Evolutionary conservation across 2,797 vertebrate species (phyloP).

Genomic region (Malurus splendens): DNA sequence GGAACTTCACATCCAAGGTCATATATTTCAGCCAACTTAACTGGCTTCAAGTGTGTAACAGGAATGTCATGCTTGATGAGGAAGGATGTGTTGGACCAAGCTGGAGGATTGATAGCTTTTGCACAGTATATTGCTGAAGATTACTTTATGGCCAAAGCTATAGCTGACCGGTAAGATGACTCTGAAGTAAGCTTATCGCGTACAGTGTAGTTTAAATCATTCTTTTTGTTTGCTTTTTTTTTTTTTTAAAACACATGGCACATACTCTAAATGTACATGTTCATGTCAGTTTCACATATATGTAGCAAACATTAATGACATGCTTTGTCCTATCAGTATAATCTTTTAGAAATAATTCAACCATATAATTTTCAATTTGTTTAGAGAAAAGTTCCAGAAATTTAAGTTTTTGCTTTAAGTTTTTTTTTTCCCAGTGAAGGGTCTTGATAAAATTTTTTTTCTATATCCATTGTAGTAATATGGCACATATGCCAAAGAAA

Average conservation of each 20-base stretch:
- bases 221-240: background rate
- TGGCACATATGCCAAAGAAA: background rate
- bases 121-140: constrained; percentile 98
- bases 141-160: constrained; percentile 98
- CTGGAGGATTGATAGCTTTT: constrained; percentile 91
- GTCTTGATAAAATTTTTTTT: background rate
- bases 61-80: constrained; percentile 98
- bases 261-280: background rate
- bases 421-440: background rate
- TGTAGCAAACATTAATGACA: background rate
- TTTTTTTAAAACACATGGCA: background rate
- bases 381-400: background rate
- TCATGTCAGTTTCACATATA: background rate
- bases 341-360: background rate
- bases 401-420: background rate
- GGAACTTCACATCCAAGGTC: constrained; percentile 96
- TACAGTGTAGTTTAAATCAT: background rate
- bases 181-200: background rate
- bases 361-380: background rate
- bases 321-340: background rate
- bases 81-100: constrained; percentile 93
- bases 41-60: constrained; percentile 94
- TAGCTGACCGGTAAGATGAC: constrained; percentile 87
- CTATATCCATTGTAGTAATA: background rate
- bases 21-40: constrained; percentile 95